Evolutionary conservation across 2,797 vertebrate species (phyloP).

Genomic region (Lagocephalus sceleratus): DNA sequence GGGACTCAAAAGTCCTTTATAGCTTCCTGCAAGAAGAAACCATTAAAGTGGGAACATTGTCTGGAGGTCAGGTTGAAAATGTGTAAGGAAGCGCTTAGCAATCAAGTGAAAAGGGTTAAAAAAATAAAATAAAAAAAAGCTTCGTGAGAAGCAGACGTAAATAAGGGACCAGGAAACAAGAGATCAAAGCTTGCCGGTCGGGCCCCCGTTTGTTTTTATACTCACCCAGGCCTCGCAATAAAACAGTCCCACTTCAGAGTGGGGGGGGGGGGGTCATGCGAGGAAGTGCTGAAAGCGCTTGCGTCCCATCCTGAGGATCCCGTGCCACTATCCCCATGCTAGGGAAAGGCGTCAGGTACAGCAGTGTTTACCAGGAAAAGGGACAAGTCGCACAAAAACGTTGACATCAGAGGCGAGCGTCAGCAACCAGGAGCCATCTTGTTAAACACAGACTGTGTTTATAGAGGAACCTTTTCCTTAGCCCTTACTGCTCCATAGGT

Average conservation of each 20-base stretch:
- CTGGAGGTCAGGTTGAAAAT: conserved; percentile 60
- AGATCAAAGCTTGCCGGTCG: conserved; percentile 86
- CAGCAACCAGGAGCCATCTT: conserved; percentile 47
- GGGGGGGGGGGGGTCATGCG: conserved; percentile 61
- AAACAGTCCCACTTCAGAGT: conserved; percentile 80
- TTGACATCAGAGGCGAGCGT: conserved; percentile 61
- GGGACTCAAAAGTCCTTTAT: conserved; percentile 72
- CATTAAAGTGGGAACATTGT: conserved; percentile 72
- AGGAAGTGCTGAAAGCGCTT: conserved; percentile 86
- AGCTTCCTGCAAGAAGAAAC: conserved; percentile 75
- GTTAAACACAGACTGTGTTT: conserved; percentile 62
- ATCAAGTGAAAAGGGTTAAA: conserved; percentile 67
- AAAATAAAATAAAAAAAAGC: conserved; percentile 54
- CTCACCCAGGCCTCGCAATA: conserved; percentile 81
- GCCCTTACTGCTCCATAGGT: conserved; percentile 31
- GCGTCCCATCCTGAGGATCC: conserved; percentile 82
- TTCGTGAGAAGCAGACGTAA: conserved; percentile 83
- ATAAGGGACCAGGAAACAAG: conserved; percentile 89
- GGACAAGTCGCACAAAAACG: conserved; percentile 39
- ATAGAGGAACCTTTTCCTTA: conserved; percentile 38
- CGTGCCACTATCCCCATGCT: conserved; percentile 78
- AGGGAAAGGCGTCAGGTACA: conserved; percentile 67
- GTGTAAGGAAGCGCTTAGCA: conserved; percentile 73
- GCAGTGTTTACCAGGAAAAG: conserved; percentile 79
- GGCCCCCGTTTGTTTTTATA: conserved; percentile 87